Percentiles rank a stretch among this genome's conserved stretches.
Conservation (phyloP, 2,797 vertebrate species). For the Chelmon rostratus region DNA sequence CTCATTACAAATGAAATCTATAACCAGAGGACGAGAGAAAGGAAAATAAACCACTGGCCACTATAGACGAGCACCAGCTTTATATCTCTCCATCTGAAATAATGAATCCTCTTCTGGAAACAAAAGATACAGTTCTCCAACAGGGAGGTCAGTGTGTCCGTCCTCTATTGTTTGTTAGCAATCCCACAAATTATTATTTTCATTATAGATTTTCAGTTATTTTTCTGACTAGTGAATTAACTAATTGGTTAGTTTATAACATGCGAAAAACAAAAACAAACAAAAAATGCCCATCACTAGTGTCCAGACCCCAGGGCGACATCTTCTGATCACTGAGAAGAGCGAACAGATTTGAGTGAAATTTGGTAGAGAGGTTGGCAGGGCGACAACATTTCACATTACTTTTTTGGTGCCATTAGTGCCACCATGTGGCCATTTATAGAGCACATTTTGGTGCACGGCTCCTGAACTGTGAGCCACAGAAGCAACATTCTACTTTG, state of each 20-base stretch:
- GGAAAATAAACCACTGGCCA: slow-evolving; percentile 29
- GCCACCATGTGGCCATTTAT: not conserved
- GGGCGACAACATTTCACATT: not conserved
- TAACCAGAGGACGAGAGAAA: slow-evolving; percentile 41
- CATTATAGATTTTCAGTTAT: not conserved
- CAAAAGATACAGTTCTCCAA: not conserved
- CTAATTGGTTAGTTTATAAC: not conserved
- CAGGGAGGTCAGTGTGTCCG: not conserved
- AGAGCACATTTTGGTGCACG: not conserved
- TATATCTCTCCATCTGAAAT: slow-evolving; percentile 11
- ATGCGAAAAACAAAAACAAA: not conserved
- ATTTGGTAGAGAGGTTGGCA: not conserved
- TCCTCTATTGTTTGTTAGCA: not conserved
- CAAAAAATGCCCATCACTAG: not conserved
- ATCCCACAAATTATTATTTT: not conserved
- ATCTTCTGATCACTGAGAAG: not conserved
- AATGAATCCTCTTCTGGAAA: slow-evolving; percentile 13
- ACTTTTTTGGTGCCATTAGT: not conserved
- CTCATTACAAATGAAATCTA: slow-evolving; percentile 70
- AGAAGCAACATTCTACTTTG: not conserved
- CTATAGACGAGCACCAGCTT: slow-evolving; percentile 15
- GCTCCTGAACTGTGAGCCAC: not conserved
- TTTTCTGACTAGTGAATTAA: not conserved
- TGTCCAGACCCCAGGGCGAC: not conserved
- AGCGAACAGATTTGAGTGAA: not conserved